Evolutionary conservation across 2,113 vertebrate genomes (phyloP).

Genomic region (Pterophyllum scalare): DNA sequence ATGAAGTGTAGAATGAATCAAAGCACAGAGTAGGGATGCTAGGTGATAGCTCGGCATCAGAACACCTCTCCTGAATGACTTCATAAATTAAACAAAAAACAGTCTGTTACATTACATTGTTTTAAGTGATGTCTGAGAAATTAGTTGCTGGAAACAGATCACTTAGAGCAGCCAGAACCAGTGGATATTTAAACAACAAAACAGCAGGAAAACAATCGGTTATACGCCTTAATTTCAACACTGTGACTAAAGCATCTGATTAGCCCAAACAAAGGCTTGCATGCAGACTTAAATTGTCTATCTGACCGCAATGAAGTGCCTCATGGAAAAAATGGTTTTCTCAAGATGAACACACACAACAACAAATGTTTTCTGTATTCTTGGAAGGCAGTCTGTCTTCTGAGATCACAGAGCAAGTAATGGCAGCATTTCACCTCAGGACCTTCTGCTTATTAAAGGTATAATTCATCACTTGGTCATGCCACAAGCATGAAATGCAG

Average conservation of each 20-base stretch:
- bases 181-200: conserved; percentile 8
- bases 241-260: neutral
- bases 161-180: conserved; percentile 10
- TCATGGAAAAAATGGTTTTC: neutral
- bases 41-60: neutral
- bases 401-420: neutral
- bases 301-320: conserved; percentile 1
- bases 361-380: neutral
- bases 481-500: neutral
- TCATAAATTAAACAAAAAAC: neutral
- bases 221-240: neutral
- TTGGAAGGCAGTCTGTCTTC: neutral
- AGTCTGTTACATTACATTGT: neutral
- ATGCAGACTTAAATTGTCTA: neutral
- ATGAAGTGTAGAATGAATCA: conserved; percentile 12
- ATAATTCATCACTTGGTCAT: neutral
- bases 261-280: neutral
- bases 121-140: conserved; percentile 10
- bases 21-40: conserved; percentile 8
- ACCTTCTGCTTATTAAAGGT: neutral
- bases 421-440: neutral
- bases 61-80: conserved; percentile 21
- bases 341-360: neutral
- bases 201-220: neutral
- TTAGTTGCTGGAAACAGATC: neutral